These are phyloP conservation scores for Orycteropus afer DNA, from an alignment of 2,113 vertebrate species.

Conservation along the genomic window DNA sequence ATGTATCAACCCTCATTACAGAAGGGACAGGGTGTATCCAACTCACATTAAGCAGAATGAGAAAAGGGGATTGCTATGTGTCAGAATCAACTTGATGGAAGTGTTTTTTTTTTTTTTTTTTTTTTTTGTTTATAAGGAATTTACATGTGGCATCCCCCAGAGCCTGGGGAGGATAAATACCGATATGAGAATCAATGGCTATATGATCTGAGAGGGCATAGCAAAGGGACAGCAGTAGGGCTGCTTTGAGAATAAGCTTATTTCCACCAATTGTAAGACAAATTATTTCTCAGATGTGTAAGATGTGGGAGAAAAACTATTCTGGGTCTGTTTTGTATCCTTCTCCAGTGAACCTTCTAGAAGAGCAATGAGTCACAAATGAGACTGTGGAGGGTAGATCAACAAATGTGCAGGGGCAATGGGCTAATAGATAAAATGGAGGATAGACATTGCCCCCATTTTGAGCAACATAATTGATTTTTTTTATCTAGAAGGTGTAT, in stretches of 20 bases:
- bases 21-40: neutral
- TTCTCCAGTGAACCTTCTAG: neutral
- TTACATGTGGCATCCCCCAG: neutral
- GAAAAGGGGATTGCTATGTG: too few species aligned
- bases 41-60: neutral
- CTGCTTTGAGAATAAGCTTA: neutral
- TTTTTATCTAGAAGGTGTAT: neutral
- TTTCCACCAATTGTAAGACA: neutral
- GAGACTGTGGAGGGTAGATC: neutral
- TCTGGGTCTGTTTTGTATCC: neutral
- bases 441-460: neutral
- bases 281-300: neutral
- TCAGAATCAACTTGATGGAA: too few species aligned
- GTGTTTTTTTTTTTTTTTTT: too few species aligned
- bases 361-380: neutral
- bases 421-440: neutral
- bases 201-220: neutral
- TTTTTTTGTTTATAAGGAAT: too few species aligned
- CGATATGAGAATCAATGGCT: neutral
- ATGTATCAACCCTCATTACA: neutral
- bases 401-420: neutral
- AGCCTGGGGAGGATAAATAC: neutral
- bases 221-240: neutral
- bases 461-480: neutral
- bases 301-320: neutral